Conservation (phyloP, 2,797 vertebrate genomes). For the Sebastolobus alascanus region DNA sequence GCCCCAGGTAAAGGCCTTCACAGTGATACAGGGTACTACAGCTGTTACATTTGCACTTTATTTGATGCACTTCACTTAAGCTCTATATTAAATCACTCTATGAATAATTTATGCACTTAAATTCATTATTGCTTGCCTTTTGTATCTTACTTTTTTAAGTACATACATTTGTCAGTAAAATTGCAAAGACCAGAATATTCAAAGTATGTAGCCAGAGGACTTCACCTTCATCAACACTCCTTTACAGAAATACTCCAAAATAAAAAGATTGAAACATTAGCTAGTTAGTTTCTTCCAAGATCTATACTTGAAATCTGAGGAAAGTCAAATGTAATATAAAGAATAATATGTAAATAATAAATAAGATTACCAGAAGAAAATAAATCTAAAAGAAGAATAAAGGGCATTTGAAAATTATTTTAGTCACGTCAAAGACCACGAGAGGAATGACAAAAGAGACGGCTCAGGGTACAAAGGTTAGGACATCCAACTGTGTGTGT, state of each 20-base stretch:
- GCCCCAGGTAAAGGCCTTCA: too few species aligned
- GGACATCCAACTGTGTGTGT: slow-evolving; percentile 1
- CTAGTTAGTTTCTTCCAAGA: neutral
- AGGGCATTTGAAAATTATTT: neutral
- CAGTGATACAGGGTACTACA: neutral
- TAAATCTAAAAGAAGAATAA: neutral
- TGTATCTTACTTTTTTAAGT: neutral
- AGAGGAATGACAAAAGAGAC: slow-evolving; percentile 8
- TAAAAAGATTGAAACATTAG: neutral
- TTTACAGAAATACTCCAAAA: neutral
- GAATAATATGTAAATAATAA: neutral
- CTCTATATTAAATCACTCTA: neutral
- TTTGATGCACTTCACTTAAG: neutral
- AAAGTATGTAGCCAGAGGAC: neutral
- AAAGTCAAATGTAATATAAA: neutral
- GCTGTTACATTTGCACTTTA: slow-evolving; percentile 11
- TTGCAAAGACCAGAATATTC: neutral
- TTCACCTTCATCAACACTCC: neutral
- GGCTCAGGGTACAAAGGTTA: slow-evolving; percentile 6
- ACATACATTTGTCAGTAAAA: neutral
- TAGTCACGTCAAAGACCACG: neutral
- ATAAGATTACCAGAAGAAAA: neutral
- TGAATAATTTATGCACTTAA: slow-evolving; percentile 19
- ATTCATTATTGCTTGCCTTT: slow-evolving; percentile 1
- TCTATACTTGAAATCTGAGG: neutral